A percentile compares a stretch with the other conserved stretches of the same genome.
Evolutionary conservation across 2,113 vertebrate species (phyloP).

Genomic region (Aphyosemion australe): DNA sequence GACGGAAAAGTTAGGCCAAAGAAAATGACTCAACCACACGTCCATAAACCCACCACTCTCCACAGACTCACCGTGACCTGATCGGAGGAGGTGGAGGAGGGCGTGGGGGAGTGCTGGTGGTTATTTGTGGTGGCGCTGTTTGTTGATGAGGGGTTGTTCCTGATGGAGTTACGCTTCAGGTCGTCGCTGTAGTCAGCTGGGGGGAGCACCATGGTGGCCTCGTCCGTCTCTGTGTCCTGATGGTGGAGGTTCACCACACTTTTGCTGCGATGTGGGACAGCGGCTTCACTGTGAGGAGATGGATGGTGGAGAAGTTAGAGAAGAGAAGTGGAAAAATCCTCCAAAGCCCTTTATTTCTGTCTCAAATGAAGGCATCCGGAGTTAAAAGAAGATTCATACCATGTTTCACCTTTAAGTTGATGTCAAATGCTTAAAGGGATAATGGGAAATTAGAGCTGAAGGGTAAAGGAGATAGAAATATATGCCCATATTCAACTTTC

Average conservation of each 20-base stretch:
- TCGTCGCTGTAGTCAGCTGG: slow-evolving; percentile 85
- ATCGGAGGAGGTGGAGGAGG: slow-evolving; percentile 62
- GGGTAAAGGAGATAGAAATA: neutral
- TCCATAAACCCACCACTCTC: neutral
- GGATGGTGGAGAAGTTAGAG: too few species aligned
- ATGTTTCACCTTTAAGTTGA: neutral
- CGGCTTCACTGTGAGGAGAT: slow-evolving; percentile 32
- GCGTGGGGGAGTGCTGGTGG: slow-evolving; percentile 61
- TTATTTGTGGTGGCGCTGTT: slow-evolving; percentile 25
- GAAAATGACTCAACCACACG: neutral
- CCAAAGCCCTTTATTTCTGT: neutral
- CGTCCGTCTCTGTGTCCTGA: slow-evolving; percentile 80
- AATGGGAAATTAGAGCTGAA: neutral
- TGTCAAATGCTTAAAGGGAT: neutral
- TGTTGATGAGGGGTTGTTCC: slow-evolving; percentile 22
- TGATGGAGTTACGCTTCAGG: slow-evolving; percentile 23
- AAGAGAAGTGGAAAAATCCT: neutral
- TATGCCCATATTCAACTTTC: too few species aligned
- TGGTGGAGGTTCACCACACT: slow-evolving; percentile 90
- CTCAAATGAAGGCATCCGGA: neutral
- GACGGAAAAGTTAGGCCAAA: neutral
- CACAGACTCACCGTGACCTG: slow-evolving; percentile 66
- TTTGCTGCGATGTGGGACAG: slow-evolving; percentile 80
- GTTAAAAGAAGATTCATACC: neutral
- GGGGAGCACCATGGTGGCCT: slow-evolving; percentile 84